phyloP scores from a whole-genome alignment of 2,113 vertebrate genomes.

The Pteropus alecto region DNA sequence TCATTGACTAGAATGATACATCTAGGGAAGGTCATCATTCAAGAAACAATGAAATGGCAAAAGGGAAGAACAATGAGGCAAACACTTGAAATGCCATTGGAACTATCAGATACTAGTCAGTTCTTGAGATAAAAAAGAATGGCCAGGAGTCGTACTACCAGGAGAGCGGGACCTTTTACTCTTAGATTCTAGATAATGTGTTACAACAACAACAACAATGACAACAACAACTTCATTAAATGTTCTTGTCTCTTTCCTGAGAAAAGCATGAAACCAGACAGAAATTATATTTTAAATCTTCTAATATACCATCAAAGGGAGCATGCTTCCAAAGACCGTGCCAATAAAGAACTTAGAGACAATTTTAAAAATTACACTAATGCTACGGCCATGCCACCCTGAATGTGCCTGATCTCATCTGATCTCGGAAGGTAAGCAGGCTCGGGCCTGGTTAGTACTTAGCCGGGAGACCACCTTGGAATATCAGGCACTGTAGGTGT shows the following conservation, averaged over 20 bases:
- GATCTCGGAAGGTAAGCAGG: no score
- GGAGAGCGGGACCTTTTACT: not conserved
- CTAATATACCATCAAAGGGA: not conserved
- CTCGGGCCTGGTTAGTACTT: no score
- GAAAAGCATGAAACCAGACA: not conserved
- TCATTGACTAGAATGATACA: not conserved
- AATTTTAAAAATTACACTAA: not conserved
- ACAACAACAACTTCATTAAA: not conserved
- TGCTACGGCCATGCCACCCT: not conserved
- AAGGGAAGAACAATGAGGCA: not conserved
- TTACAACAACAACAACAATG: not conserved
- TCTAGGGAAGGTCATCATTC: not conserved
- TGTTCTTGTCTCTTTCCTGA: not conserved
- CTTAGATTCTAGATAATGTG: not conserved
- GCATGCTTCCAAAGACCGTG: not conserved
- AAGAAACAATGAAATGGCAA: not conserved
- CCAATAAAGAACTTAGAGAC: not conserved
- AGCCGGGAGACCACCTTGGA: no score
- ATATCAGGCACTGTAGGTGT: no score
- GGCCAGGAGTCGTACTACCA: not conserved
- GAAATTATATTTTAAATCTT: not conserved
- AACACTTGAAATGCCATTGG: not conserved
- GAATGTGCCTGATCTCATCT: no score
- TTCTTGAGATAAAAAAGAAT: not conserved
- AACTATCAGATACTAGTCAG: not conserved